Percentiles rank a stretch among this genome's conserved stretches.
Conservation (phyloP, 2,113 vertebrate genomes). For the Spea multiplicata region DNA sequence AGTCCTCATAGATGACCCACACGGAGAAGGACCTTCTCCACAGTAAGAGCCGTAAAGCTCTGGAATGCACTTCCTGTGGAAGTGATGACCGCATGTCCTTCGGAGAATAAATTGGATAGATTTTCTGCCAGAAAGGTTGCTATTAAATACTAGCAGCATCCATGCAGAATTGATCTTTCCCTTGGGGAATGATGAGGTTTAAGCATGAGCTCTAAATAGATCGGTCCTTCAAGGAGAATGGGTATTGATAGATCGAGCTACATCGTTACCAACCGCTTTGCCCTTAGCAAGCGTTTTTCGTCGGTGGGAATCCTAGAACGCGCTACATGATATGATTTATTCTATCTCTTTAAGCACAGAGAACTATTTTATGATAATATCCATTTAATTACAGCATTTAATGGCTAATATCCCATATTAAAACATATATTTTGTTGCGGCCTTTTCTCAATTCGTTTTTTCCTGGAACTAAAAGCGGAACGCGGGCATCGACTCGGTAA, state of each 20-base stretch:
- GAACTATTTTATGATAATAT: not conserved
- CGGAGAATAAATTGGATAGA: too few relatives aligned
- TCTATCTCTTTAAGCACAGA: not conserved
- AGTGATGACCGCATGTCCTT: too few relatives aligned
- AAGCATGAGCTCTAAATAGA: not conserved
- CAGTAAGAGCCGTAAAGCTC: too few relatives aligned
- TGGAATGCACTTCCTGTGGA: too few relatives aligned
- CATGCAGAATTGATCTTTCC: not conserved
- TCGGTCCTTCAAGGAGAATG: slow-evolving; percentile 38
- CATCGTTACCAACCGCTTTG: slow-evolving; percentile 14
- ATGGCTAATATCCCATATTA: too few relatives aligned
- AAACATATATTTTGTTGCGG: not conserved
- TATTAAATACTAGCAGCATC: not conserved
- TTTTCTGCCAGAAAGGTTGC: too few relatives aligned
- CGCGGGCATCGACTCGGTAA: not conserved
- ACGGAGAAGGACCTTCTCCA: too few relatives aligned
- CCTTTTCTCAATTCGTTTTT: not conserved
- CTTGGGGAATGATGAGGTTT: not conserved
- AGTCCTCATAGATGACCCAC: too few relatives aligned
- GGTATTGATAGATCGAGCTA: slow-evolving; percentile 28
- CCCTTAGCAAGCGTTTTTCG: slow-evolving; percentile 34
- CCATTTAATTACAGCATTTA: too few relatives aligned
- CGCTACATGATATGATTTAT: not conserved
- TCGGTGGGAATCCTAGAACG: slow-evolving; percentile 31
- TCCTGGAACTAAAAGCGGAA: not conserved